Evolutionary conservation across 2,888 invertebrate genomes (phyloP).

Genomic region (Phlogophora meticulosa): DNA sequence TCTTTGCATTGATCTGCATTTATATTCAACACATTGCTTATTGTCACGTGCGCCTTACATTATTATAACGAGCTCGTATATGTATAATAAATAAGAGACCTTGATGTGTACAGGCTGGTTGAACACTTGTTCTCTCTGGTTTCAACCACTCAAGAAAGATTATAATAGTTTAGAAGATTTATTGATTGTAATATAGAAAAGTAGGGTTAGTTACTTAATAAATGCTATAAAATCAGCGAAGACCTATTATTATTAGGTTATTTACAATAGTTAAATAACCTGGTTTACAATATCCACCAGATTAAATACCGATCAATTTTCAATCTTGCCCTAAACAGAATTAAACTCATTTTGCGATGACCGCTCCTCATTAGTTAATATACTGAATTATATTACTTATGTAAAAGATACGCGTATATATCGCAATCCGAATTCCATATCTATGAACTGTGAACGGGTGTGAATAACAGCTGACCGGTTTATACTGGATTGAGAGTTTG

Average conservation of each 20-base stretch:
- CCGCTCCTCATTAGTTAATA: constrained; percentile 15
- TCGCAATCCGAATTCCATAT: constrained; percentile 64
- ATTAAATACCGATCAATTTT: constrained; percentile 22
- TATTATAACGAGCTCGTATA: too few species aligned
- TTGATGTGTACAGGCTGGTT: too few species aligned
- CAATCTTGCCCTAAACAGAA: neutral
- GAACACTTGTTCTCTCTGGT: too few species aligned
- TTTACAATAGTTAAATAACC: too few species aligned
- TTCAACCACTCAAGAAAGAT: too few species aligned
- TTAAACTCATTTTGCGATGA: constrained; percentile 16
- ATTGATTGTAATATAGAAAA: too few species aligned
- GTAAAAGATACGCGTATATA: constrained; percentile 32
- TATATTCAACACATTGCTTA: neutral
- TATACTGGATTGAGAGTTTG: constrained; percentile 45
- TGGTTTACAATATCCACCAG: neutral
- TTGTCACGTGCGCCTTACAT: neutral
- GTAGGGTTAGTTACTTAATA: too few species aligned
- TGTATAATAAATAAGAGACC: too few species aligned
- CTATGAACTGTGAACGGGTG: constrained; percentile 57
- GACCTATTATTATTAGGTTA: too few species aligned
- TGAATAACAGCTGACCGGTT: constrained; percentile 49
- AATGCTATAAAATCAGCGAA: too few species aligned
- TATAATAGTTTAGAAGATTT: too few species aligned
- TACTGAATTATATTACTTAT: constrained; percentile 30
- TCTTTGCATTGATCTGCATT: neutral